phyloP scores from a whole-genome alignment of 1,140 invertebrate genomes.

The Oreohelix idahoensis region DNA sequence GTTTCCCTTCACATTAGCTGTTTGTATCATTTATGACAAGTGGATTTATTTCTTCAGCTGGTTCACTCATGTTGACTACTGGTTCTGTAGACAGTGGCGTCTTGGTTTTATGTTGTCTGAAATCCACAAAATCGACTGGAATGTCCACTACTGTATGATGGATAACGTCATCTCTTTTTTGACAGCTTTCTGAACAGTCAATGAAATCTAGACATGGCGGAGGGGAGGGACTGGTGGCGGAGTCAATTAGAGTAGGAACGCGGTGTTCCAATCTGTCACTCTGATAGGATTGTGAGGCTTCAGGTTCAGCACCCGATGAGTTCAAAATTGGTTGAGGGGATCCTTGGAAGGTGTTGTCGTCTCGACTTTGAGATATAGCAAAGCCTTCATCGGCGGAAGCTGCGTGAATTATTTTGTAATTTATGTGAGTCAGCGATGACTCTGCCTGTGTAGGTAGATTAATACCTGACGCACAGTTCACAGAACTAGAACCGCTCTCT shows the following conservation, averaged over 20 bases:
- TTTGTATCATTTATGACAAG: neutral
- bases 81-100: neutral
- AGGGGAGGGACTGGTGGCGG: constrained; percentile 35
- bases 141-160: neutral
- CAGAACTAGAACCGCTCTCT: neutral
- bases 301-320: neutral
- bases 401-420: neutral
- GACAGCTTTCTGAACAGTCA: neutral
- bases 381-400: neutral
- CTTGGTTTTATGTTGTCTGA: neutral
- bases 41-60: neutral
- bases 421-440: neutral
- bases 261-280: neutral
- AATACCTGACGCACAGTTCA: neutral
- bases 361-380: neutral
- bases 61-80: neutral
- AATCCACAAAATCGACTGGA: neutral
- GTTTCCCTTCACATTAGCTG: neutral
- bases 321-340: neutral
- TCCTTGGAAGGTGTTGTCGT: neutral
- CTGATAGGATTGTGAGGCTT: neutral
- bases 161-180: neutral
- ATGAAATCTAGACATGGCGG: constrained; percentile 3
- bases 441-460: neutral
- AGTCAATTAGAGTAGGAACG: constrained; percentile 27